Evolutionary conservation across 2,113 vertebrate species (phyloP).

Genomic region (Corythoichthys intestinalis): DNA sequence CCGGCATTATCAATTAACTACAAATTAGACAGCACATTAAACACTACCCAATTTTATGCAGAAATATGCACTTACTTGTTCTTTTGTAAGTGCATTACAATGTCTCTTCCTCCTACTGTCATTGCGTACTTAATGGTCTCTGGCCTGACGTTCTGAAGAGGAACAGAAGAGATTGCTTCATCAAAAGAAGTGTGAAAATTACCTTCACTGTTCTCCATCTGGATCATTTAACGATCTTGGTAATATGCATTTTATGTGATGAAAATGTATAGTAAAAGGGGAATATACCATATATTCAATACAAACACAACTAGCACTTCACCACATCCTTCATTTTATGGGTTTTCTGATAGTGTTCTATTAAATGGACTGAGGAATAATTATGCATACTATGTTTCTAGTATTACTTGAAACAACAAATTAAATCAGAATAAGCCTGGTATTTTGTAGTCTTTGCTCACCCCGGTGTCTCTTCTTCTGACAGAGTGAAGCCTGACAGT

Average conservation of each 20-base stretch:
- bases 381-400: neutral
- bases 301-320: neutral
- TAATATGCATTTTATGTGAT: neutral
- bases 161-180: neutral
- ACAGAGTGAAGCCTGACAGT: constrained; percentile 65
- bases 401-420: neutral
- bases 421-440: neutral
- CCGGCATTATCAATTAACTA: neutral
- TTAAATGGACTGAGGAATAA: neutral
- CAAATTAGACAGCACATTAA: neutral
- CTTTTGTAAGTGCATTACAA: constrained; percentile 68
- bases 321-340: neutral
- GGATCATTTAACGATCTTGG: neutral
- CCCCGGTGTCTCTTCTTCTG: constrained; percentile 60
- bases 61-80: constrained; percentile 55
- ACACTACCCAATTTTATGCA: neutral
- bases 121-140: constrained; percentile 60
- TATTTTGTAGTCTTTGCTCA: constrained; percentile 32
- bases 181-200: neutral
- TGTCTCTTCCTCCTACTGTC: constrained; percentile 56
- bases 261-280: neutral
- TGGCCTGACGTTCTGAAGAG: constrained; percentile 49
- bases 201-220: neutral
- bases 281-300: neutral
- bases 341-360: neutral